phyloP scores from a whole-genome alignment of 2,113 vertebrate genomes.

The Bos indicus region DNA sequence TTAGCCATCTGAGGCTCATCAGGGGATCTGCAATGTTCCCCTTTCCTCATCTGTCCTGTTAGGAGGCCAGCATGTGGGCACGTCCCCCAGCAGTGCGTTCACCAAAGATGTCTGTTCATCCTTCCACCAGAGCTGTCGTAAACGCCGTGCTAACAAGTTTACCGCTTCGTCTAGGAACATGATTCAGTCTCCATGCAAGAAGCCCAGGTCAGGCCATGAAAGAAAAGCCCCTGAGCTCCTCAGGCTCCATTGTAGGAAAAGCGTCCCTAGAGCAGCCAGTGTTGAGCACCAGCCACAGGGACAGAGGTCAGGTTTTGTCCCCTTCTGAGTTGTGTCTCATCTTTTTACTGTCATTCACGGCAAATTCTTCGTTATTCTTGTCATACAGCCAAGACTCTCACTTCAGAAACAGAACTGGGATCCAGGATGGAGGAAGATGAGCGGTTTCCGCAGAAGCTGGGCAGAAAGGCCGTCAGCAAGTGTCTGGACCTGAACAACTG shows the following conservation, averaged over 20 bases:
- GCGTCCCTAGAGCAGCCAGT: fast-evolving
- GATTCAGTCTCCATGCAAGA: background rate
- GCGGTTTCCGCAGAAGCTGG: slow-evolving; percentile 83
- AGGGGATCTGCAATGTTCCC: background rate
- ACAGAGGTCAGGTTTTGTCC: background rate
- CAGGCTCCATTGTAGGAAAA: background rate
- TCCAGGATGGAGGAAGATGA: slow-evolving; percentile 79
- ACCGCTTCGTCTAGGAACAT: background rate
- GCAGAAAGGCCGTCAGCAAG: slow-evolving; percentile 79
- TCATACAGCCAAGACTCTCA: slow-evolving; percentile 55
- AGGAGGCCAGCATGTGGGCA: background rate
- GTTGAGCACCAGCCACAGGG: background rate
- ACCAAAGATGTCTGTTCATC: background rate
- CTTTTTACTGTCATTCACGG: background rate
- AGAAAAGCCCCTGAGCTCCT: background rate
- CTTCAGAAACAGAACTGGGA: slow-evolving; percentile 54
- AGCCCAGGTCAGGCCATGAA: background rate
- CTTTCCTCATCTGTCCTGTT: background rate
- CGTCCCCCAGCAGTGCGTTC: too few species aligned
- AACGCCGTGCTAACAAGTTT: background rate
- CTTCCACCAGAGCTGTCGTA: background rate
- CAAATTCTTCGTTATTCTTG: slow-evolving; percentile 22
- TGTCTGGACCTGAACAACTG: slow-evolving; percentile 84
- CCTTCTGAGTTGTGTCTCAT: background rate
- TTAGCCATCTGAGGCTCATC: background rate